Conservation (phyloP, 2,797 vertebrate species). For the Smutsia gigantea region DNA sequence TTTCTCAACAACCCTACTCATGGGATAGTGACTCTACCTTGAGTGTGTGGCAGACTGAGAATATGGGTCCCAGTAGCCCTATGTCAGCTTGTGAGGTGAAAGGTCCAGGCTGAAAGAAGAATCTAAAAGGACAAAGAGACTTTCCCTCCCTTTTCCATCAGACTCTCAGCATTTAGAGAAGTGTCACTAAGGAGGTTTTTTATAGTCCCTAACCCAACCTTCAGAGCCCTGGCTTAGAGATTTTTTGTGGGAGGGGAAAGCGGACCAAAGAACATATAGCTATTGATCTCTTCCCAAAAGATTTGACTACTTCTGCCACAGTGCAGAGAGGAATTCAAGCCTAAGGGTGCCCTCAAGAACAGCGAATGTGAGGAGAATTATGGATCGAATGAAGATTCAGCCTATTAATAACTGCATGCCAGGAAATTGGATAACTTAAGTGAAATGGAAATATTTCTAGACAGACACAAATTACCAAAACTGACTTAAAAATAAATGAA, state of each 20-base stretch:
- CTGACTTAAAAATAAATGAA: too few relatives aligned
- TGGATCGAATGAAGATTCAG: not conserved
- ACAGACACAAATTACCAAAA: too few relatives aligned
- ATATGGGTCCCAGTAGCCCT: not conserved
- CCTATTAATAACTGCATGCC: not conserved
- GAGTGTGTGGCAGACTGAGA: too few relatives aligned
- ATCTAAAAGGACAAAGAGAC: not conserved
- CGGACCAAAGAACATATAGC: too few relatives aligned
- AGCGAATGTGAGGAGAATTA: not conserved
- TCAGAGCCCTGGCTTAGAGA: not conserved
- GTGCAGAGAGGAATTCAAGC: not conserved
- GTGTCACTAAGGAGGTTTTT: not conserved
- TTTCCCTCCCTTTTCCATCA: not conserved
- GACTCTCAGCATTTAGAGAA: not conserved
- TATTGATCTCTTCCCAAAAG: not conserved
- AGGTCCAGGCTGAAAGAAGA: not conserved
- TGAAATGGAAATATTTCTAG: too few relatives aligned
- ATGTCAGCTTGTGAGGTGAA: too few relatives aligned
- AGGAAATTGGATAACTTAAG: too few relatives aligned
- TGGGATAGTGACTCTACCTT: fast-evolving
- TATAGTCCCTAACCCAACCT: not conserved
- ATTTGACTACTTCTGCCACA: too few relatives aligned
- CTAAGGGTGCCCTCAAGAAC: not conserved
- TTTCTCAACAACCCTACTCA: fast-evolving
- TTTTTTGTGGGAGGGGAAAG: too few relatives aligned